phyloP scores from a whole-genome alignment of 2,888 invertebrate species.

The Julus scandinavius region DNA sequence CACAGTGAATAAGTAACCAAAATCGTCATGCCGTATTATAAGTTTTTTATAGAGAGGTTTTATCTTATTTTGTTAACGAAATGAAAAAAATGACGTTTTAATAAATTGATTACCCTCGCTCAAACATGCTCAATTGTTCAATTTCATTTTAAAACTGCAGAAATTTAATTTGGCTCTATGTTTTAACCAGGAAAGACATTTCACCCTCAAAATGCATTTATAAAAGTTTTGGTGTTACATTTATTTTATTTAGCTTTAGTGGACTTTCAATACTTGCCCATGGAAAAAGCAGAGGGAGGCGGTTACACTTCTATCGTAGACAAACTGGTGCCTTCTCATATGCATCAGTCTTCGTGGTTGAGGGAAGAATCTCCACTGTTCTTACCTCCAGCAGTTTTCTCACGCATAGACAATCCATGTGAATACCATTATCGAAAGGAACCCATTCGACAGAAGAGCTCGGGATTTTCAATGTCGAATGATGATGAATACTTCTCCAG shows the following conservation, averaged over 20 bases:
- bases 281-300: conserved; percentile 66
- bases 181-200: not conserved
- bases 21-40: too few species aligned
- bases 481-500: not conserved
- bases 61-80: too few species aligned
- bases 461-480: not conserved
- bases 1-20: too few species aligned
- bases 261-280: conserved; percentile 92
- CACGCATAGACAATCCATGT: conserved; percentile 75
- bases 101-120: too few species aligned
- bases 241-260: conserved; percentile 77
- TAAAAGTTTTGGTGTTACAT: not conserved
- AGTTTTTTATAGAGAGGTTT: too few species aligned
- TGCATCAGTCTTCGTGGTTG: conserved; percentile 69
- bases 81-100: too few species aligned
- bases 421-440: conserved; percentile 64
- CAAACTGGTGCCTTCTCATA: conserved; percentile 61
- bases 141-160: too few species aligned
- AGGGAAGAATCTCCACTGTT: conserved; percentile 73
- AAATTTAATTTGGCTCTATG: not conserved
- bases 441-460: conserved; percentile 56
- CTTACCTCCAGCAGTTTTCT: conserved; percentile 81
- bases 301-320: conserved; percentile 66
- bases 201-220: not conserved
- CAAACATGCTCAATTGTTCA: too few species aligned